phyloP scores from a whole-genome alignment of 2,888 invertebrate genomes.

The Leistus spinibarbis region DNA sequence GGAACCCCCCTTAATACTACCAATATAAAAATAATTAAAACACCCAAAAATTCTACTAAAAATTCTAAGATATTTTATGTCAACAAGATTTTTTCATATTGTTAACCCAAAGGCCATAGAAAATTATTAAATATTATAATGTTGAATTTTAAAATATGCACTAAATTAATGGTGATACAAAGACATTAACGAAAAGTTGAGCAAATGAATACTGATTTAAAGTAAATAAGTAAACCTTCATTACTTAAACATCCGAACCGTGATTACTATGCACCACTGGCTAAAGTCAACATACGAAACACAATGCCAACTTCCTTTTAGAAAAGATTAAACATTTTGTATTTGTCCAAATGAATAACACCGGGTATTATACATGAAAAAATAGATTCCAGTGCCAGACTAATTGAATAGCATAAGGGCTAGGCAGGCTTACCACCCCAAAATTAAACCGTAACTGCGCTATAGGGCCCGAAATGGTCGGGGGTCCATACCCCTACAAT shows the following conservation, averaged over 20 bases:
- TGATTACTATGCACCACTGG: not conserved
- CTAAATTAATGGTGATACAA: no score
- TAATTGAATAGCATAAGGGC: slow-evolving; percentile 13
- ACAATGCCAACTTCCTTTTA: not conserved
- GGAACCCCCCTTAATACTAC: no score
- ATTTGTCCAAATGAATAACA: not conserved
- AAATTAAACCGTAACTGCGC: slow-evolving; percentile 36
- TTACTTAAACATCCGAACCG: not conserved
- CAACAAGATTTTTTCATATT: no score
- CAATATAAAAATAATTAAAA: no score
- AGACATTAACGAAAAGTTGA: no score
- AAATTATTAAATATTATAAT: no score
- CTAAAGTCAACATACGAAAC: not conserved
- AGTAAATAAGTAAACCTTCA: not conserved
- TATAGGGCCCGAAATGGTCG: slow-evolving; percentile 43
- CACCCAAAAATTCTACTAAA: no score
- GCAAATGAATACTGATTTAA: not conserved
- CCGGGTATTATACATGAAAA: not conserved
- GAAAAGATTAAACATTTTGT: not conserved
- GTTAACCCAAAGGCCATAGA: no score
- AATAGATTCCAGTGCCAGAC: slow-evolving; percentile 3
- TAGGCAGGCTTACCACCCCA: slow-evolving; percentile 33
- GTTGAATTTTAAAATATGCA: no score
- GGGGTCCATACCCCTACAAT: slow-evolving; percentile 44
- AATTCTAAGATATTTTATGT: no score